Conservation (phyloP, 2,888 invertebrate species). For the Amphipyra tragopoginis region DNA sequence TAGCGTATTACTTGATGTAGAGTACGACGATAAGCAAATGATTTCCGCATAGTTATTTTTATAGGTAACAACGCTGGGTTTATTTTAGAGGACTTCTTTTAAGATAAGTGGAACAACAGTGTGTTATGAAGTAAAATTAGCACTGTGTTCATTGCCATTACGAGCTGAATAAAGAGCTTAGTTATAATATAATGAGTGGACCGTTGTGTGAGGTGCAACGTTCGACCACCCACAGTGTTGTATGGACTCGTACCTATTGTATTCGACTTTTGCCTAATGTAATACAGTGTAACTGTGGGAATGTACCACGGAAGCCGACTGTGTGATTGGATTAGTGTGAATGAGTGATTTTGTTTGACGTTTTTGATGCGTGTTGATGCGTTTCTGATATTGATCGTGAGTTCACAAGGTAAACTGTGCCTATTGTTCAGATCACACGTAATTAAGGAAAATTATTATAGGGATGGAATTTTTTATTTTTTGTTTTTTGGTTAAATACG, state of each 20-base stretch:
- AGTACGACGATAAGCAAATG: slow-evolving; percentile 32
- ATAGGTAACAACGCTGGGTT: slow-evolving; percentile 37
- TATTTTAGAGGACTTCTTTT: slow-evolving; percentile 47
- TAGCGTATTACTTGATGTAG: not conserved
- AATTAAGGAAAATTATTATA: not conserved
- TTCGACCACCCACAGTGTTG: slow-evolving; percentile 74
- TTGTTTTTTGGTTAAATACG: too few relatives aligned
- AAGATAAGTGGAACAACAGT: slow-evolving; percentile 56
- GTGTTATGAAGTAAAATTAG: slow-evolving; percentile 61
- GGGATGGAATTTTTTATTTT: not conserved
- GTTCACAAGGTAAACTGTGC: slow-evolving; percentile 16
- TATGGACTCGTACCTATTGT: slow-evolving; percentile 68
- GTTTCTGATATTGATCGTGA: slow-evolving; percentile 48
- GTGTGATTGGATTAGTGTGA: slow-evolving; percentile 77
- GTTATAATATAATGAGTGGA: slow-evolving; percentile 67
- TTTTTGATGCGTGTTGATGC: slow-evolving; percentile 59
- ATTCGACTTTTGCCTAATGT: slow-evolving; percentile 65
- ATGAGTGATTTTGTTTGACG: slow-evolving; percentile 76
- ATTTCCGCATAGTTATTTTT: slow-evolving; percentile 49
- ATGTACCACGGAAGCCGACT: slow-evolving; percentile 71
- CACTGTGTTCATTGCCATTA: slow-evolving; percentile 61
- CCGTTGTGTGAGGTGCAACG: slow-evolving; percentile 77
- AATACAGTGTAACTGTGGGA: slow-evolving; percentile 65
- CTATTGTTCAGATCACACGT: slow-evolving; percentile 16
- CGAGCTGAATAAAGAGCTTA: slow-evolving; percentile 60